Evolutionary conservation across 2,113 vertebrate species (phyloP).

Genomic region (Thymallus thymallus): DNA sequence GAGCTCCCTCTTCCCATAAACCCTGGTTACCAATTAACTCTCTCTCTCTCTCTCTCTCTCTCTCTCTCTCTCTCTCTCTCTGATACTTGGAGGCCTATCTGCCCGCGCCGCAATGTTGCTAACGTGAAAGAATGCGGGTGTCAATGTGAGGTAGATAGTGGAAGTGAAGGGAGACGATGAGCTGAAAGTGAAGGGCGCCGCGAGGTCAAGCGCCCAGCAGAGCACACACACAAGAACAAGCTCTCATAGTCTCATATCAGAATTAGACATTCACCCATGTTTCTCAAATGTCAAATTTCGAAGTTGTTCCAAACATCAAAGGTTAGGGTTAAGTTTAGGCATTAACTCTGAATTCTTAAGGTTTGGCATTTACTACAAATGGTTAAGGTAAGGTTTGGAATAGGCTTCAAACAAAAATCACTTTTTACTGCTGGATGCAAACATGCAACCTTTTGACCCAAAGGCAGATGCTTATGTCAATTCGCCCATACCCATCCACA

Average conservation of each 20-base stretch:
- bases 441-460: too few species aligned
- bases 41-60: background rate
- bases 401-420: too few species aligned
- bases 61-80: constrained; percentile 8
- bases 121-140: constrained; percentile 81
- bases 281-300: too few species aligned
- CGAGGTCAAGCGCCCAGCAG: constrained; percentile 68
- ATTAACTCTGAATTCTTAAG: too few species aligned
- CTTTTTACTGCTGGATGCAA: too few species aligned
- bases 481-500: background rate
- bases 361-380: too few species aligned
- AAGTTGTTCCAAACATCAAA: too few species aligned
- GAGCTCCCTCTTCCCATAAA: constrained; percentile 62
- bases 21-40: constrained; percentile 72
- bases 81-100: constrained; percentile 52
- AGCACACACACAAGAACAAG: background rate
- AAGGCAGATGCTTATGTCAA: background rate
- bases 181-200: constrained; percentile 65
- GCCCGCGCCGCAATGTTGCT: constrained; percentile 67
- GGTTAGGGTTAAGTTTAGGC: too few species aligned
- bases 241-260: too few species aligned
- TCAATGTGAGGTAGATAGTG: constrained; percentile 74
- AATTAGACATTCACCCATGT: too few species aligned
- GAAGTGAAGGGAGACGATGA: constrained; percentile 65
- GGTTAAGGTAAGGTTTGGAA: too few species aligned